Evolutionary conservation across 2,113 vertebrate species (phyloP).

Genomic region (Callaeas wilsoni): DNA sequence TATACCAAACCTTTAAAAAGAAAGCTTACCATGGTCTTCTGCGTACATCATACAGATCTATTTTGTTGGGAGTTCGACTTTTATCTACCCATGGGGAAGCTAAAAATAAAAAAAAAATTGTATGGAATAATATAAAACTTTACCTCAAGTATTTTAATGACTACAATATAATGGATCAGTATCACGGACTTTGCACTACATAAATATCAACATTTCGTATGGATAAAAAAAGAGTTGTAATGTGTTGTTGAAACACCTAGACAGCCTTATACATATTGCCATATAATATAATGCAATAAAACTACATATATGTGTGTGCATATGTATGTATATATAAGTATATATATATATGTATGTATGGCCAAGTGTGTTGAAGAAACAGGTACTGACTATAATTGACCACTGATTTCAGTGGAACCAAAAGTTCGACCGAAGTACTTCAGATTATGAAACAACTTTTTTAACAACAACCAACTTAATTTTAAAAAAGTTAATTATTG

Average conservation of each 20-base stretch:
- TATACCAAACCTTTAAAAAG: neutral
- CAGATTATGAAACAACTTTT: neutral
- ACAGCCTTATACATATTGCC: neutral
- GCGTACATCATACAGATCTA: constrained; percentile 95
- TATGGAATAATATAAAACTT: neutral
- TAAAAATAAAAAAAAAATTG: constrained; percentile 25
- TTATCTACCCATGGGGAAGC: constrained; percentile 97
- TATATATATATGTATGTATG: too few relatives aligned
- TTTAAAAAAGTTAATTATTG: neutral
- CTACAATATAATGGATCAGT: neutral
- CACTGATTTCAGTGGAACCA: neutral
- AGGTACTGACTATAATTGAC: neutral
- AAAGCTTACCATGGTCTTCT: constrained; percentile 90
- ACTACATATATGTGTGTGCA: neutral
- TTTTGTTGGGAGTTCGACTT: constrained; percentile 90
- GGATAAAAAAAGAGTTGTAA: neutral
- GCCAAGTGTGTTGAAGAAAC: neutral
- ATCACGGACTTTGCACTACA: neutral
- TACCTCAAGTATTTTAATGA: neutral
- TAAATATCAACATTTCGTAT: neutral
- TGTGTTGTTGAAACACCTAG: neutral
- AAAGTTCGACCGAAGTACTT: neutral
- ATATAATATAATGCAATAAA: neutral
- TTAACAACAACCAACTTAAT: neutral
- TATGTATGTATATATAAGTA: neutral